phyloP scores from a whole-genome alignment of 2,113 vertebrate species.

The Puntigrus tetrazona region DNA sequence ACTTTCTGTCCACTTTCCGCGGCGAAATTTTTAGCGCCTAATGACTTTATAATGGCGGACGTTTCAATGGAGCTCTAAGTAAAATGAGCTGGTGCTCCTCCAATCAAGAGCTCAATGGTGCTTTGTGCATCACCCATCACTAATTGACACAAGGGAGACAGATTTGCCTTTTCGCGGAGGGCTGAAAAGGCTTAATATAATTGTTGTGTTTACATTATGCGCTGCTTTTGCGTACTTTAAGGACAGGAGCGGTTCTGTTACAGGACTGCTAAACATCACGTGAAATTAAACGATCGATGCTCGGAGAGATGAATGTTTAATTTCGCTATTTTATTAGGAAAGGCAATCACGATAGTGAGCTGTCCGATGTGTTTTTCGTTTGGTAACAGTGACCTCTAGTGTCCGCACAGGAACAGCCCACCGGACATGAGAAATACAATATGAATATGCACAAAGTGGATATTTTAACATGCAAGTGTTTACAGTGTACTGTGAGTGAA shows the following conservation, averaged over 20 bases:
- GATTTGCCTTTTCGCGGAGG: slow-evolving; percentile 38
- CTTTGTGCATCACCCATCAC: slow-evolving; percentile 53
- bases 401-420: slow-evolving; percentile 23
- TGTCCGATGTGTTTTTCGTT: neutral
- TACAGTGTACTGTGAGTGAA: neutral
- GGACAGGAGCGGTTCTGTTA: neutral
- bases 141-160: slow-evolving; percentile 44
- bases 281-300: neutral
- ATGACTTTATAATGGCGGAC: slow-evolving; percentile 58
- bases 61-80: slow-evolving; percentile 55
- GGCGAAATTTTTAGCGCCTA: slow-evolving; percentile 41
- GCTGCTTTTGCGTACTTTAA: neutral
- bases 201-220: neutral
- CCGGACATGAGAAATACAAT: neutral
- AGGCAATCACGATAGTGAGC: neutral
- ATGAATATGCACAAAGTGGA: neutral
- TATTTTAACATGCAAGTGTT: neutral
- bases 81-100: slow-evolving; percentile 56
- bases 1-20: slow-evolving; percentile 46
- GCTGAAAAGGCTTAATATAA: slow-evolving; percentile 14
- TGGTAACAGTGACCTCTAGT: slow-evolving; percentile 49
- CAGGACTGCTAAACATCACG: neutral
- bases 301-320: neutral
- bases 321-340: slow-evolving; percentile 13
- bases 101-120: slow-evolving; percentile 59